Conservation (phyloP, 1,140 invertebrate species). For the Cyrtorhinus lividipennis region DNA sequence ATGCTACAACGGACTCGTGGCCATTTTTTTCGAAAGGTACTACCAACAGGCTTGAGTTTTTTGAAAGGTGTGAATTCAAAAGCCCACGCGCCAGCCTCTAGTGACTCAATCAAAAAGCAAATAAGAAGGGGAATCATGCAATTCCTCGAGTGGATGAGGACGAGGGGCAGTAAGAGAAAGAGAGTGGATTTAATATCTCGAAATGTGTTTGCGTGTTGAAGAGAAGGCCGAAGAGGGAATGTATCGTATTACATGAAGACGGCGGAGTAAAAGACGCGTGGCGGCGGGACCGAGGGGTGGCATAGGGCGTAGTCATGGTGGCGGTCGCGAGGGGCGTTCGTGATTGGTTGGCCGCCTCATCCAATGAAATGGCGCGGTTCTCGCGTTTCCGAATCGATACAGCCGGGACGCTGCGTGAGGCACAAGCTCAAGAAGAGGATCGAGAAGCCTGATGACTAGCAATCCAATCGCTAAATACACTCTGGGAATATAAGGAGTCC, state of each 20-base stretch:
- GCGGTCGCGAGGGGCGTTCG: not conserved
- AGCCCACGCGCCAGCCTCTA: too few species aligned
- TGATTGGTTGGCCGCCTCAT: not conserved
- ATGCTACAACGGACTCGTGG: too few species aligned
- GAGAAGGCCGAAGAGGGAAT: not conserved
- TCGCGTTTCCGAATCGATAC: too few species aligned
- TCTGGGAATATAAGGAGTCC: too few species aligned
- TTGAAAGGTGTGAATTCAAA: too few species aligned
- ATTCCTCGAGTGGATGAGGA: not conserved
- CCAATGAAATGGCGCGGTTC: not conserved
- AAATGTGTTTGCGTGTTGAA: constrained; percentile 3
- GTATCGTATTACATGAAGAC: constrained; percentile 4
- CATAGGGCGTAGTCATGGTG: constrained; percentile 5
- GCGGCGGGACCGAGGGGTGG: too few species aligned
- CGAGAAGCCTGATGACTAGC: too few species aligned
- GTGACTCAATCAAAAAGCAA: not conserved
- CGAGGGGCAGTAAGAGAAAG: not conserved
- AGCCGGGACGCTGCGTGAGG: too few species aligned
- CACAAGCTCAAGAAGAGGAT: too few species aligned
- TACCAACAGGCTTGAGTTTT: too few species aligned
- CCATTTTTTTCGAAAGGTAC: too few species aligned
- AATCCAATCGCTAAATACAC: too few species aligned
- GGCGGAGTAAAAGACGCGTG: not conserved
- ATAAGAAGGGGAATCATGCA: not conserved
- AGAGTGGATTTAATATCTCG: not conserved